Conservation (phyloP, 2,113 vertebrate species). For the Osmerus mordax region DNA sequence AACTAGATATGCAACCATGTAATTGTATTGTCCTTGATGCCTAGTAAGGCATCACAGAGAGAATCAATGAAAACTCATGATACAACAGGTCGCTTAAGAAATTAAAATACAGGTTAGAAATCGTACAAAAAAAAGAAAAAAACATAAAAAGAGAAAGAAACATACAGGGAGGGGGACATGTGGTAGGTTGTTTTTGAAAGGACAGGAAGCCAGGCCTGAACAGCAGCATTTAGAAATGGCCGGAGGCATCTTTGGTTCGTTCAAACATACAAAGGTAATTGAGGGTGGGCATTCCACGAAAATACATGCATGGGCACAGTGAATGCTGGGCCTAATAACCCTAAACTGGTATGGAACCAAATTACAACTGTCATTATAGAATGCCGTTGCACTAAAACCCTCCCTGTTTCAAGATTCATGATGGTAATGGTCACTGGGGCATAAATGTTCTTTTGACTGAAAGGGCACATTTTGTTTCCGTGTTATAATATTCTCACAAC, state of each 20-base stretch:
- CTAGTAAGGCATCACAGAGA: slow-evolving; percentile 58
- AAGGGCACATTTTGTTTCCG: no score
- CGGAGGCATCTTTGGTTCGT: slow-evolving; percentile 99
- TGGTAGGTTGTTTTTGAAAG: slow-evolving; percentile 86
- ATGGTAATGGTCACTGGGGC: no score
- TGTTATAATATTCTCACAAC: no score
- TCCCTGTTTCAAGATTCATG: not conserved
- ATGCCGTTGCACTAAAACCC: slow-evolving; percentile 44
- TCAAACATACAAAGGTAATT: slow-evolving; percentile 86
- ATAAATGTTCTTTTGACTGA: no score
- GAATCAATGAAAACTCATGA: slow-evolving; percentile 86
- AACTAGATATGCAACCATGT: slow-evolving; percentile 57
- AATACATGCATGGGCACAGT: slow-evolving; percentile 51
- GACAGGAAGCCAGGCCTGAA: slow-evolving; percentile 94
- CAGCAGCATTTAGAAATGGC: slow-evolving; percentile 98
- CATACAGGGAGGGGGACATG: slow-evolving; percentile 71
- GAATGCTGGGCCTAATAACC: slow-evolving; percentile 59
- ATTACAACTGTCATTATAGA: slow-evolving; percentile 64
- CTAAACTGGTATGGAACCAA: slow-evolving; percentile 65
- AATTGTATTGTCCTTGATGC: slow-evolving; percentile 50
- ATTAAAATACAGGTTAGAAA: slow-evolving; percentile 92
- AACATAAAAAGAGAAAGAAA: slow-evolving; percentile 25
- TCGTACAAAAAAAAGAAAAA: slow-evolving; percentile 68
- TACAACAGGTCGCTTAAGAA: slow-evolving; percentile 78
- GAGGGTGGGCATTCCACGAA: slow-evolving; percentile 80